Percentiles rank a stretch among this genome's conserved stretches.
Conservation (phyloP, 2,113 vertebrate species). For the Megaceryle maxima region DNA sequence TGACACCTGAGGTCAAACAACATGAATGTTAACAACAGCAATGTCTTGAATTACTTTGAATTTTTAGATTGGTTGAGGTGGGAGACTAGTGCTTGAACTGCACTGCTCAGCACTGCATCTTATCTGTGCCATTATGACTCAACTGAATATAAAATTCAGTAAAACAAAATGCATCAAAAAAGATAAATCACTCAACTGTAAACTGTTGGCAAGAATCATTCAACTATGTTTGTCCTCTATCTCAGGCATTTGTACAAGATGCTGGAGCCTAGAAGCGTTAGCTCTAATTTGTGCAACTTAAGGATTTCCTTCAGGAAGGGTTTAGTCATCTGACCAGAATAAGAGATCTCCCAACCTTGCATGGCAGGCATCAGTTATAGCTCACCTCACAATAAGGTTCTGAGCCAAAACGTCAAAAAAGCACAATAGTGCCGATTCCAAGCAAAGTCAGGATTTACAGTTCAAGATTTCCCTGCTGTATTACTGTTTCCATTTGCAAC, state of each 20-base stretch:
- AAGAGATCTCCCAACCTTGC: constrained; percentile 48
- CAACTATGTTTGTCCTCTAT: neutral
- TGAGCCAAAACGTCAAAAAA: constrained; percentile 83
- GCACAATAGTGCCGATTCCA: constrained; percentile 70
- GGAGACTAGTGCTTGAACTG: neutral
- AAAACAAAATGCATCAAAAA: constrained; percentile 24
- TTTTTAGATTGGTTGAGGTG: neutral
- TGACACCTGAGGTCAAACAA: constrained; percentile 7
- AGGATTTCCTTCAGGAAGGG: constrained; percentile 28
- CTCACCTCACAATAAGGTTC: constrained; percentile 81
- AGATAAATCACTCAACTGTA: neutral
- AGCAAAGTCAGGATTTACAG: constrained; percentile 50
- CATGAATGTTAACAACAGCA: neutral
- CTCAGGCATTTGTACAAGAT: constrained; percentile 27
- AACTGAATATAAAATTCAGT: neutral
- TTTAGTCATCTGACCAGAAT: constrained; percentile 31
- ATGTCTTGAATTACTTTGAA: neutral
- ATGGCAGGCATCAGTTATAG: constrained; percentile 78
- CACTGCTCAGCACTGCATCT: neutral
- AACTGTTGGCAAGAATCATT: constrained; percentile 25
- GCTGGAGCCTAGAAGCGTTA: neutral
- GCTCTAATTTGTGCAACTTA: constrained; percentile 1
- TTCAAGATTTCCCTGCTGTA: constrained; percentile 80
- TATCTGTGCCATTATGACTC: neutral
- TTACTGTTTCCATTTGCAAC: constrained; percentile 70